Evolutionary conservation across 2,888 invertebrate species (phyloP), one percentile per base, ranked within the genome.

Genomic region (Thysanoteuthis rhombus): DNA sequence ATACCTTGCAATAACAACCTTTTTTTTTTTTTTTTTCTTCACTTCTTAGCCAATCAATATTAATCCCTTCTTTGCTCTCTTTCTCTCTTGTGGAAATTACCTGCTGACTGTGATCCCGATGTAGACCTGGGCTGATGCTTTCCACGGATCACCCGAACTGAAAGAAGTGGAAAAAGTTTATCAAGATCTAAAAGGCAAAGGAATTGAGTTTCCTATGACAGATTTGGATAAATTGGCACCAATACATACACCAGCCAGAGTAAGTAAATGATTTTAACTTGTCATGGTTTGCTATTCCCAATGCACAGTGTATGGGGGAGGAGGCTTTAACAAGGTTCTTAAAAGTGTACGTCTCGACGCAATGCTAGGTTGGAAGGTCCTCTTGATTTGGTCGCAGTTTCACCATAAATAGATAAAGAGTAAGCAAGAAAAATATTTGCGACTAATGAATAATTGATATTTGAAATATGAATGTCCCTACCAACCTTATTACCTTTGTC

Each of bases 151-250:
- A 96, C 98, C 99, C 0, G 99, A 99, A 94, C 97, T 99, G 96
- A 98, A 98, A 94, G 99, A 99, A 45, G 99, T 99, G 45, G 98
- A 98, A 42, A 98, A 98, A 97, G 98, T 99, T n/a, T 99, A 99
- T 97, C 98, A 98, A 96, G 99, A 99, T 96, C 97, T 99, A 90
- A 98, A 98, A 96, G 98, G 98, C 92, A 99, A 99, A 97, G 99
- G 99, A 89, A 99, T 99, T 94, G 99, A 99, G 97, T 99, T 99
- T 97, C 99, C 99, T 0, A 96, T 99, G 97, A 99, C 99, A 8
- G 99, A 99, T 97, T 97, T 99, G 95, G 99, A 99, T 97, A 98
- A 98, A 10, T 98, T 99, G 98, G 99, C 96, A 39, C 97, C 97
- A 4, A 97, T 97, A 52, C 96, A 97, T 93, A 97, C 97, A 90